phyloP scores from a whole-genome alignment of 2,888 invertebrate genomes.

The Graphium colonna region DNA sequence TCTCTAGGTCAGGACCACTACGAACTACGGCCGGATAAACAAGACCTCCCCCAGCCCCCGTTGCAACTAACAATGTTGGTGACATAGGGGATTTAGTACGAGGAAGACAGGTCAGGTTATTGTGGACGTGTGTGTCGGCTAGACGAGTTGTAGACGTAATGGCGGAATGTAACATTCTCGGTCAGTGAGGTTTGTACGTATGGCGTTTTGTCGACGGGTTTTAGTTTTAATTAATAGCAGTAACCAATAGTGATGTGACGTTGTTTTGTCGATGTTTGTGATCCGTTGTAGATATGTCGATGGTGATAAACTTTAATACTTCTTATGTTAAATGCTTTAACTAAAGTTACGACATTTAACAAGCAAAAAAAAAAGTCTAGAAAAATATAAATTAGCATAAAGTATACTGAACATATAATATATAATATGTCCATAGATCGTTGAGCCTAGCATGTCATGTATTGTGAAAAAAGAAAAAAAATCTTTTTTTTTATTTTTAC shows the following conservation, averaged over 20 bases:
- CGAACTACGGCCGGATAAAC: constrained; percentile 52
- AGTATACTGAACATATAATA: too few species aligned
- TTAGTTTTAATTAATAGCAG: constrained; percentile 36
- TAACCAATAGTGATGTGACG: constrained; percentile 19
- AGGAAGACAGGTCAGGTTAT: constrained; percentile 38
- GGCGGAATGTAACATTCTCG: constrained; percentile 37
- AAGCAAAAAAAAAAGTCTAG: too few species aligned
- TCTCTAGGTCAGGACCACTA: constrained; percentile 76
- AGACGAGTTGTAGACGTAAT: constrained; percentile 66
- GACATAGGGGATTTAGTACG: constrained; percentile 42
- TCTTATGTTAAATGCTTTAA: too few species aligned
- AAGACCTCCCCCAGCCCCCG: constrained; percentile 36
- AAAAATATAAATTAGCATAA: too few species aligned
- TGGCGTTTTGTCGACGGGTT: constrained; percentile 34
- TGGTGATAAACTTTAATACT: too few species aligned
- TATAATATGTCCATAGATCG: too few species aligned
- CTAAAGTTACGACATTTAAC: too few species aligned
- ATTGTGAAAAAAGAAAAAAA: too few species aligned
- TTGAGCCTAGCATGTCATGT: too few species aligned
- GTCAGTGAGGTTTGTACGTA: constrained; percentile 34
- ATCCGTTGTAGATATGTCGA: too few species aligned
- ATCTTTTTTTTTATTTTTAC: too few species aligned
- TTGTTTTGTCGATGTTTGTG: too few species aligned
- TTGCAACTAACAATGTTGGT: constrained; percentile 16
- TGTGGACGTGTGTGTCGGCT: constrained; percentile 53